These are phyloP conservation scores for Dinocampus coccinellae DNA, from an alignment of 2,888 invertebrate genomes.

Conservation along the genomic window DNA sequence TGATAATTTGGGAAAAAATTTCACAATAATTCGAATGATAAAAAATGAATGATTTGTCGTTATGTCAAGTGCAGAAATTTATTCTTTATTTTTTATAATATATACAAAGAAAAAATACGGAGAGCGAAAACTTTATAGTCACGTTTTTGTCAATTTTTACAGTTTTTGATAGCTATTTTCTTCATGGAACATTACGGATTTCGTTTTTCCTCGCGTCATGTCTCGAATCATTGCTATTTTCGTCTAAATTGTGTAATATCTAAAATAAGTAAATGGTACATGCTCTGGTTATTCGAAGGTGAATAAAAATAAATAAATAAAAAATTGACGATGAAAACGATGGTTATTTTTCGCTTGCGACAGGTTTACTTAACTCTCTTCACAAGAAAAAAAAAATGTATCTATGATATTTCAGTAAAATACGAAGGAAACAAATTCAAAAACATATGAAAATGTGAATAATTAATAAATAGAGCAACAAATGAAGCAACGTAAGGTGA, in stretches of 20 bases:
- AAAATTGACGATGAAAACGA: background rate
- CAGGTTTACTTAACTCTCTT: background rate
- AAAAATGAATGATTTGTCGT: too few relatives aligned
- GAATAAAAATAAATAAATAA: background rate
- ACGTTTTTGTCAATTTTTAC: background rate
- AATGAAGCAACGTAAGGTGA: background rate
- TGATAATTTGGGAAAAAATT: too few relatives aligned
- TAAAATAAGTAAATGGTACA: background rate
- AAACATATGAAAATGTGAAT: background rate
- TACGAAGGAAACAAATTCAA: background rate
- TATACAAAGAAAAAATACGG: background rate
- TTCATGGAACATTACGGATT: background rate
- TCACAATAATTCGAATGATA: too few relatives aligned
- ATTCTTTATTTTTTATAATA: background rate
- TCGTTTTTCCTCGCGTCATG: background rate
- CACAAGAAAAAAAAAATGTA: background rate
- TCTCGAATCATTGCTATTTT: background rate
- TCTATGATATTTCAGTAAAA: background rate
- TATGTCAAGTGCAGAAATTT: background rate
- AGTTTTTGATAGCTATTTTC: background rate
- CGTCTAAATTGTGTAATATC: background rate
- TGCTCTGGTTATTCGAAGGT: conserved; percentile 11
- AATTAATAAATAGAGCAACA: background rate
- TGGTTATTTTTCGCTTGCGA: background rate
- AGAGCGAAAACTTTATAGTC: background rate